Conservation (phyloP, 2,113 vertebrate genomes). For the Callipepla californica region DNA sequence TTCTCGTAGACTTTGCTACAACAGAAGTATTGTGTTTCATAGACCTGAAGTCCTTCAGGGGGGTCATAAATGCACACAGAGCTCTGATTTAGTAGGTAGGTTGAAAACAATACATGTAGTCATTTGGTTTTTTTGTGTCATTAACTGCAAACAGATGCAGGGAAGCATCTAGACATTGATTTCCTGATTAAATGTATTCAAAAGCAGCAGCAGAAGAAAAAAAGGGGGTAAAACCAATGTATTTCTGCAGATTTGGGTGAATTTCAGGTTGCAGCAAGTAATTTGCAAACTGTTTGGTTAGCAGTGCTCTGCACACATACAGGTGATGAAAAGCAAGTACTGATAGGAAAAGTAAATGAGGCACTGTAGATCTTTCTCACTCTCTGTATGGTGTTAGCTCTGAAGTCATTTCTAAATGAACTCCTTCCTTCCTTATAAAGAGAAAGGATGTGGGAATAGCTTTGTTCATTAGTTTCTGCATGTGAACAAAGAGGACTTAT, state of each 20-base stretch:
- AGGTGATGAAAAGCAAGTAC: neutral
- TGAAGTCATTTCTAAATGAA: neutral
- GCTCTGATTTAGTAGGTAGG: neutral
- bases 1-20: neutral
- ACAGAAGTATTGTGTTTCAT: slow-evolving; percentile 20
- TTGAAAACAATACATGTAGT: neutral
- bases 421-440: neutral
- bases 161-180: neutral
- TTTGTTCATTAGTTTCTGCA: neutral
- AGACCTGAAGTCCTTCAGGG: neutral
- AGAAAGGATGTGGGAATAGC: neutral
- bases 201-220: neutral
- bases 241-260: neutral
- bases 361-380: neutral
- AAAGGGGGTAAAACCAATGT: neutral
- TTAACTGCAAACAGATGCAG: neutral
- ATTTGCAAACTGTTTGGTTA: neutral
- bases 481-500: neutral
- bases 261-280: neutral
- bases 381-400: neutral
- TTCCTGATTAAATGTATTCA: neutral
- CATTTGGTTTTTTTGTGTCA: neutral
- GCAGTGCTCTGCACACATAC: neutral
- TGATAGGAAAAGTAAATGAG: neutral
- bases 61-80: slow-evolving; percentile 35